Evolutionary conservation across 2,113 vertebrate genomes (phyloP), one percentile per base, ranked within the genome.

Genomic region (Maccullochella peelii): DNA sequence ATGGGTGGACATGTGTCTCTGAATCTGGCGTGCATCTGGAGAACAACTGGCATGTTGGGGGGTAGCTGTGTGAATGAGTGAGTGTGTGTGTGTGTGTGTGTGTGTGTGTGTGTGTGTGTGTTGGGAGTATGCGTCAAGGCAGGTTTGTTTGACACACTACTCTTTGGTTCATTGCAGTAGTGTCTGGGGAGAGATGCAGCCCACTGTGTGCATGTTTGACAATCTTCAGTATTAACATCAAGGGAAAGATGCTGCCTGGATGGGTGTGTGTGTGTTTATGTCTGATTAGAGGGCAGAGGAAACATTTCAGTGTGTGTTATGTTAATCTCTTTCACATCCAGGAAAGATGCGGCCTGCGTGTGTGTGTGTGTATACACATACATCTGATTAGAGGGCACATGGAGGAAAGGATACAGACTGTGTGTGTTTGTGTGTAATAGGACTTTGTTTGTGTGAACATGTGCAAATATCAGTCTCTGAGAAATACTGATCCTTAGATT

Each of bases 11-110:
- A 92, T 88, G 88, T 89, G 88, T 86, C 86, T 66, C 76, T 16
- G 65, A 58, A 44, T 75, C 73, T 89, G 92, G 83, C 55, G 2
- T 47, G 89, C 86, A 92, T 93, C 89, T 90, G 91, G 86, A 83
- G 82, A 85, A 85, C 89, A 91, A 89, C 82, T 89, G 90, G 71
- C 74, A 58, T 1, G 44, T 40, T 9, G 67, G 47, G 50, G 50
- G 55, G 40, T 16, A 1, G 61, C 47, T 69, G 73, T 18, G 75
- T 16, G 36, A 47, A 16, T 40, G 57, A 2, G 30, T 33, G 30
- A 2, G 30, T 33, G 30, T 33, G 30, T 33, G 75, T 16, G 36
- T 54, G 21, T 40, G 57, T 33, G 30, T 33, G 30, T 33, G 30
- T 33, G 30, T 33, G 30, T 33, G 30, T 33, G 74, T 16, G 33